Evolutionary conservation across 2,888 invertebrate species (phyloP), one percentile per base, ranked within the genome.

Genomic region (Nebria salina): DNA sequence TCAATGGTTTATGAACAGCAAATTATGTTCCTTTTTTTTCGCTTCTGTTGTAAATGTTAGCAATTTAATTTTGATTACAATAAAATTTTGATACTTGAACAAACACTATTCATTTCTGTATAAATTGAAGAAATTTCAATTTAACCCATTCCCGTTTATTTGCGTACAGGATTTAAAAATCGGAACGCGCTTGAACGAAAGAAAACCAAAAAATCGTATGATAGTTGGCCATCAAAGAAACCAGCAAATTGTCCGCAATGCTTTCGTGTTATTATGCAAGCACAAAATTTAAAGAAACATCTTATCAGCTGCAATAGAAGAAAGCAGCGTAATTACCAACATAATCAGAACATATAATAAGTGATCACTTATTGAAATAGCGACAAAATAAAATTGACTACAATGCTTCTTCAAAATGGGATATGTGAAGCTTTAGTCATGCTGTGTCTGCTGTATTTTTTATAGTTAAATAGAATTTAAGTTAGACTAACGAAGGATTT

Each of bases 221-320:
- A 13, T 42, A 75, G 54, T n/a, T 76, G 42, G 26, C 76, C 66
- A 1, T 76, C 66, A n/a, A 20, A 66, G 25, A 26, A 34, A 25
- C 66, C 76, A 7, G 42, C 20, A 9, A 26, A 26, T 25, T 76
- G 76, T 65, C 76, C 76, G 8, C 66, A 34, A 54, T 76, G 76
- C 66, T 76, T 3, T 25, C 65, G 65, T 66, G 43, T 76, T 13
- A 42, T 76, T 1, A 26, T n/a, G 15, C 76, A 76, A 66, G 66
- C 65, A 41, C 43, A 66, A 65, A 76, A 76, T 66, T 41, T 76
- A 34, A 76, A 76, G 26, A 76, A 42, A 34, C 76, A 76, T 76
- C 43, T 76, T n/a, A 15, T n/a, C 20, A 15, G 20, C 34, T 76
- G 76, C 65, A 65, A 13, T 76, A 73, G 41, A 42, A 73, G 41